These are phyloP conservation scores for Myopa testacea DNA, from an alignment of 2,888 invertebrate genomes.

Conservation along the genomic window DNA sequence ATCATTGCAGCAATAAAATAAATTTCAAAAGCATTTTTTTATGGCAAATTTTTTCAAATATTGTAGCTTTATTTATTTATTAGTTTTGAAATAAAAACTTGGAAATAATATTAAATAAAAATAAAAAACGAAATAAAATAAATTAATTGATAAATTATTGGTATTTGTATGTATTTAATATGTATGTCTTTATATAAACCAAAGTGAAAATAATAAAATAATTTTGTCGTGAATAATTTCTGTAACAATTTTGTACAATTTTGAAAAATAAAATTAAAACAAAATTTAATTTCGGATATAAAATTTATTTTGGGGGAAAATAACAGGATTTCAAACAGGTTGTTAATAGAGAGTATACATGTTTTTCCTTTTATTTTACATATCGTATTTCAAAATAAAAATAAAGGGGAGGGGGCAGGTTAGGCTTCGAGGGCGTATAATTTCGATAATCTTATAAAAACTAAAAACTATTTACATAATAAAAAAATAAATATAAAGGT, in stretches of 20 bases:
- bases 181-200: conserved; percentile 1
- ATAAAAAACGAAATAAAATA: too few species aligned
- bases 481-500: conserved; percentile 44
- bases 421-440: neutral
- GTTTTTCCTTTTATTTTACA: too few species aligned
- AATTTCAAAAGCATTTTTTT: too few species aligned
- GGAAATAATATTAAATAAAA: too few species aligned
- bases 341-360: too few species aligned
- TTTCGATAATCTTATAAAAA: conserved; percentile 43
- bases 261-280: conserved; percentile 51
- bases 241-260: conserved; percentile 36
- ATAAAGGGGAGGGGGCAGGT: conserved; percentile 36
- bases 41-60: too few species aligned
- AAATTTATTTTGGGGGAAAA: conserved; percentile 32
- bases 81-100: too few species aligned
- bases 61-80: too few species aligned
- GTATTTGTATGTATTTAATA: too few species aligned
- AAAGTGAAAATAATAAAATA: conserved; percentile 6
- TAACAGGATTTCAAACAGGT: neutral
- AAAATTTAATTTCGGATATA: conserved; percentile 43
- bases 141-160: too few species aligned
- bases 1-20: too few species aligned
- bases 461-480: conserved; percentile 39
- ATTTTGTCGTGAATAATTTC: neutral
- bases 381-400: conserved; percentile 15